Conservation (phyloP, 2,888 invertebrate species). For the Hesperia comma region DNA sequence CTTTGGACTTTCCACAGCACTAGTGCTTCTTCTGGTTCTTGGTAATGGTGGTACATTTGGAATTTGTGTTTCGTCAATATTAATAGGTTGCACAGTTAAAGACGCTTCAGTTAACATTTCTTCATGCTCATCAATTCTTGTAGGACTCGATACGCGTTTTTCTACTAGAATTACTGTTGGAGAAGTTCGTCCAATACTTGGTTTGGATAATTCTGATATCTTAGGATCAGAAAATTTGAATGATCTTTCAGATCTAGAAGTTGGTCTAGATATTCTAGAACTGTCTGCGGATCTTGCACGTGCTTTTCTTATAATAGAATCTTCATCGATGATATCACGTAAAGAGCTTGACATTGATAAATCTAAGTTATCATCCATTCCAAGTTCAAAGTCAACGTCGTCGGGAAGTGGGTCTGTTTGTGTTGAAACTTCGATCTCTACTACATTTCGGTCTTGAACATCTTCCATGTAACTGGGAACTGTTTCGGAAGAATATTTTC, state of each 20-base stretch:
- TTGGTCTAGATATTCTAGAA: constrained; percentile 75
- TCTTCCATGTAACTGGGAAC: constrained; percentile 47
- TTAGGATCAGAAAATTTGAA: constrained; percentile 82
- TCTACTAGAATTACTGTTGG: constrained; percentile 86
- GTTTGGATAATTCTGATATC: constrained; percentile 81
- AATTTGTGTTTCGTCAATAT: constrained; percentile 76
- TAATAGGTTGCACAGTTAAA: constrained; percentile 86
- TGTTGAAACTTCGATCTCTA: constrained; percentile 90
- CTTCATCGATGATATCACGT: constrained; percentile 78
- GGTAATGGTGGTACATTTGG: constrained; percentile 78
- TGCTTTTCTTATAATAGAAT: constrained; percentile 78
- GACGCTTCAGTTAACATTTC: constrained; percentile 87
- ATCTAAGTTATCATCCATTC: constrained; percentile 76
- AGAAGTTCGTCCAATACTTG: constrained; percentile 82
- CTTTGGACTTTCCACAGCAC: constrained; percentile 47
- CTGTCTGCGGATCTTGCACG: constrained; percentile 78
- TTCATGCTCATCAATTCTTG: constrained; percentile 82
- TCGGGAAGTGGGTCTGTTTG: constrained; percentile 94
- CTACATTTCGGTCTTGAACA: constrained; percentile 61
- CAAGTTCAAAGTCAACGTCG: constrained; percentile 87
- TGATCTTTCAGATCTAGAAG: constrained; percentile 84
- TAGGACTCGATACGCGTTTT: constrained; percentile 84
- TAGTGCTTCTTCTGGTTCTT: constrained; percentile 58
- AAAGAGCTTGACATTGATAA: constrained; percentile 77
- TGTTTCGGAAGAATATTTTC: constrained; percentile 47